Evolutionary conservation across 2,888 invertebrate genomes (phyloP).

Genomic region (Ectemnius continuus): DNA sequence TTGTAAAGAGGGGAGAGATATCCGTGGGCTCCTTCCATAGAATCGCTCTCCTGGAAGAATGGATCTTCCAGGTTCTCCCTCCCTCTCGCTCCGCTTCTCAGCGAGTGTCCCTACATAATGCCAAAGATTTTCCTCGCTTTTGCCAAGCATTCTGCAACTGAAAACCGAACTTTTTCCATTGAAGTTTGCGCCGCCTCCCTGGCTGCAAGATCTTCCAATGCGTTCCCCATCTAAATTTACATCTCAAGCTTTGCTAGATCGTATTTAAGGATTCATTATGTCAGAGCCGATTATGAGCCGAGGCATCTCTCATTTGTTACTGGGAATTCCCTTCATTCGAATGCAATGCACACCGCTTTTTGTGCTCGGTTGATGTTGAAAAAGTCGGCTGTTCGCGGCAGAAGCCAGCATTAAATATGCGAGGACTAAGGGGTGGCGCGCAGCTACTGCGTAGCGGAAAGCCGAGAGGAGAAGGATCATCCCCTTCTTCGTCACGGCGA

Average conservation of each 20-base stretch:
- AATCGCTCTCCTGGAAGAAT: slow-evolving; percentile 34
- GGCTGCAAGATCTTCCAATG: not conserved
- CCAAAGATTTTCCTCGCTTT: slow-evolving; percentile 13
- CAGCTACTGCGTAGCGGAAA: slow-evolving; percentile 2
- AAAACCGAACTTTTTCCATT: not conserved
- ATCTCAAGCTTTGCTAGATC: not conserved
- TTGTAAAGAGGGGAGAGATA: not conserved
- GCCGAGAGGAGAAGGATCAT: slow-evolving; percentile 14
- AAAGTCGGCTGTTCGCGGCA: slow-evolving; percentile 4
- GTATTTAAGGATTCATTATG: slow-evolving; percentile 26
- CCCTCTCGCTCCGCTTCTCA: not conserved
- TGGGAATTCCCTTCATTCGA: slow-evolving; percentile 10
- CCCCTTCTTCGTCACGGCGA: slow-evolving; percentile 44
- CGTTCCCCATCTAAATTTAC: not conserved
- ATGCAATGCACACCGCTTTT: slow-evolving; percentile 1
- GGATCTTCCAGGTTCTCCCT: slow-evolving; percentile 7
- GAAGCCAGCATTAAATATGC: slow-evolving; percentile 43
- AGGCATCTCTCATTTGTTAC: slow-evolving; percentile 27
- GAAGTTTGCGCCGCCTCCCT: not conserved
- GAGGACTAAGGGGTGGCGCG: slow-evolving; percentile 19
- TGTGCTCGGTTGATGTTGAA: not conserved
- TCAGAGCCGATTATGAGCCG: slow-evolving; percentile 11
- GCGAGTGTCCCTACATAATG: not conserved
- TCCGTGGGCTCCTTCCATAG: slow-evolving; percentile 1
- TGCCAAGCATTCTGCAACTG: not conserved